Evolutionary conservation across 2,888 invertebrate genomes (phyloP), one percentile per base, ranked within the genome.

Genomic region (Psylliodes chrysocephalus): DNA sequence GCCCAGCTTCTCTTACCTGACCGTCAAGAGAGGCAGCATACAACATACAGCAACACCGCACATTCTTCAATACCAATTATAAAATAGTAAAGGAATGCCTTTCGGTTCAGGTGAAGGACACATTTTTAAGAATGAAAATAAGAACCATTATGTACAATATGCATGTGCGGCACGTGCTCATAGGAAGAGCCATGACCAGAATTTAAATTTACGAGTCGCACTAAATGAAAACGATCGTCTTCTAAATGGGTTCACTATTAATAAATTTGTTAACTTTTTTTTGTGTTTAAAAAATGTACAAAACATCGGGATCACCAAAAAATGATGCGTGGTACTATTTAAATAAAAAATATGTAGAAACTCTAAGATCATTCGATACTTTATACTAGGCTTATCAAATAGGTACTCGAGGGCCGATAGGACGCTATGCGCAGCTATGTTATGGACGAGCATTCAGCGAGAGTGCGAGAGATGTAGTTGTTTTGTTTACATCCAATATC

Each of bases 61-160:
- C 56, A 57, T 57, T 57, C 56, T 47, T 57, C 18, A 35, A n/a
- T 14, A 17, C 35, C 46, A 30, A 47, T 57, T 47, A 57, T 47
- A 57, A 57, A 57, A 57, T 47, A 47, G 35, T 47, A 47, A 47
- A 57, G 22, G 15, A 47, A 30, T 47, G 35, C 35, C 56, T 47
- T 35, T 57, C 35, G 46, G 56, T 57, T 47, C 56, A 25, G 56
- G 56, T 57, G 56, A 57, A 57, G 56, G 56, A 46, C 56, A 38
- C 22, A 12, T 33, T 47, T 49, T 56, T 67, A 64, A 61, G 63
- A 67, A 67, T 67, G 64, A 60, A 64, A 63, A 44, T 47, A 55
- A 46, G 47, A 52, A 57, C 49, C 17, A 49, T 59, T 60, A 60
- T 47, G 60, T 30, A 40, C 28, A 44, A 60, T 40, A 62, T 55